These are phyloP conservation scores for Brachionus koreanus DNA, from an alignment of 1,140 invertebrate genomes.

Conservation along the genomic window DNA sequence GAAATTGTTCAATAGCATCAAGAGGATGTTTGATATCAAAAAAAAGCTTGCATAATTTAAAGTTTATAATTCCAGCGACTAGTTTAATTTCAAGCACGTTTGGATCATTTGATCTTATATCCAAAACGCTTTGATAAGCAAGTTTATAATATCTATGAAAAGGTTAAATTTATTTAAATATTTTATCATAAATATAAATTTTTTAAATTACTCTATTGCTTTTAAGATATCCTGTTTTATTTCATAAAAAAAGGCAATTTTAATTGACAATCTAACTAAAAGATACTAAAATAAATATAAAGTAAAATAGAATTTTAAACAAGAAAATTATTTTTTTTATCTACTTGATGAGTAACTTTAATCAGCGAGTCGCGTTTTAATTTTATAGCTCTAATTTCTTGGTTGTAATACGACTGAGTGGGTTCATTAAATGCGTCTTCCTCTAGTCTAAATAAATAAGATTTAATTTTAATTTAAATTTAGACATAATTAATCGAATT, in stretches of 20 bases:
- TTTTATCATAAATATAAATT: neutral
- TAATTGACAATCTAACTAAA: slow-evolving; percentile 91
- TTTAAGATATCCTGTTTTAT: slow-evolving; percentile 79
- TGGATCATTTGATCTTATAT: slow-evolving; percentile 78
- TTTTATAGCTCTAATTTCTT: slow-evolving; percentile 79
- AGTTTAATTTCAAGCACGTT: slow-evolving; percentile 89
- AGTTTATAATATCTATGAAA: slow-evolving; percentile 78
- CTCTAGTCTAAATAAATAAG: slow-evolving; percentile 59
- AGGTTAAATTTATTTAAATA: neutral
- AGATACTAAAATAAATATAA: slow-evolving; percentile 63
- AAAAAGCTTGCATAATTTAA: slow-evolving; percentile 80
- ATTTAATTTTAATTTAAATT: slow-evolving; percentile 12
- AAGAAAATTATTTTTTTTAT: neutral
- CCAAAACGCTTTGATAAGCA: slow-evolving; percentile 80
- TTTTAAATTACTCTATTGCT: slow-evolving; percentile 72
- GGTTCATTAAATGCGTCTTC: slow-evolving; percentile 82
- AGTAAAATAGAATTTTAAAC: neutral
- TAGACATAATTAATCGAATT: too few species aligned
- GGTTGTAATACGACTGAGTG: slow-evolving; percentile 83
- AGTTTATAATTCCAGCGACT: slow-evolving; percentile 89
- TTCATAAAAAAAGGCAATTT: slow-evolving; percentile 93
- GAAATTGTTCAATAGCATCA: slow-evolving; percentile 88
- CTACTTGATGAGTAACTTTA: slow-evolving; percentile 76
- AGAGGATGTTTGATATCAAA: slow-evolving; percentile 81
- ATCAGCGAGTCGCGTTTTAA: slow-evolving; percentile 83